Base-by-base conservation (phyloP, 2,888 invertebrate species). In the Palloptera scutellata region DNA sequence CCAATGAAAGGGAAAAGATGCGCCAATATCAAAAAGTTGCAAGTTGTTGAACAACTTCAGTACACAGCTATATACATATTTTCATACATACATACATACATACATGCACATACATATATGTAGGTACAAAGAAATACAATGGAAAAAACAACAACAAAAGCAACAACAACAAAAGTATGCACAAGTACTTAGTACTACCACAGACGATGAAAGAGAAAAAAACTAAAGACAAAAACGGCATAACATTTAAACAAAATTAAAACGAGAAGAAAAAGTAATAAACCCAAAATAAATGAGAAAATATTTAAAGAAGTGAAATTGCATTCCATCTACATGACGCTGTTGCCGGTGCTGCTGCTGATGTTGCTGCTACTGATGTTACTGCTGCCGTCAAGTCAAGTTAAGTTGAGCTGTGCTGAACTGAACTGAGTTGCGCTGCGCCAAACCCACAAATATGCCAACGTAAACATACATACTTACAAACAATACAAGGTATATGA, bases 251-350 rank as follows among this genome's bases (percentile, higher is more conserved):
- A 30, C 10, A 63, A 71, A 66, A 69, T 61, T 61, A 72, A 74
- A 68, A 55, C 51, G 54, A 58, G 43, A 54, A 64, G 51, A 63
- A 66, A 60, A 63, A n/a, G 42, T 17, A 59, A 67, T 8, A 61
- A 54, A 6, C 15, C 41, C 17, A 64, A 69, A 71, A 64, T 73
- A 74, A 78, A 75, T 76, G 76, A 74, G 72, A 75, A 79, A 78
- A 78, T 78, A 81, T 77, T 75, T 74, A 77, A 76, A 78, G 75
- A 77, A 78, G 80, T 78, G 80, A 81, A 81, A 81, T 75, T 78
- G 75, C 78, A 80, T 81, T 77, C 78, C 81, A 71, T 52, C 13
- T 58, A 8, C 54, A 54, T 41, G 54, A 54, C 19, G 19, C 17
- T 61, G 10, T 42, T 12, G 41, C 41, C 15, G 53, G 3, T 41